Conservation (phyloP, 2,113 vertebrate species). For the Rhinichthys klamathensis region DNA sequence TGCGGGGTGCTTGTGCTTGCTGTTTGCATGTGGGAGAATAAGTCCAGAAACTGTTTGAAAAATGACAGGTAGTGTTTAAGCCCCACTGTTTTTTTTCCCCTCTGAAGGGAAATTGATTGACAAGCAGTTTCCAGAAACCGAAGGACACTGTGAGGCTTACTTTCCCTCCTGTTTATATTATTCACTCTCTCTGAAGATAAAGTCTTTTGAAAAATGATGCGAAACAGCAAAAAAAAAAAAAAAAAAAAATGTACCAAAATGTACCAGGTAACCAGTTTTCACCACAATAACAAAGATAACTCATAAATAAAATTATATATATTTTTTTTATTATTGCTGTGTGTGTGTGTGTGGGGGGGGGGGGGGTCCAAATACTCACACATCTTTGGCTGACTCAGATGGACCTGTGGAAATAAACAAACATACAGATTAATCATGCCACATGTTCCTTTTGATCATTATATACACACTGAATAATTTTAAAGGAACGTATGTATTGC, state of each 20-base stretch:
- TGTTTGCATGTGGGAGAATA: neutral
- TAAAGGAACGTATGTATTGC: neutral
- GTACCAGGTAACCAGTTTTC: neutral
- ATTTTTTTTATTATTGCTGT: too few relatives aligned
- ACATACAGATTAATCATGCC: neutral
- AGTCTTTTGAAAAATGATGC: neutral
- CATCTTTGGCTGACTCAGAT: conserved; percentile 35
- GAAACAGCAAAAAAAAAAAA: too few relatives aligned
- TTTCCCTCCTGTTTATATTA: neutral
- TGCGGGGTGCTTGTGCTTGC: neutral
- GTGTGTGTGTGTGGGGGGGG: too few relatives aligned
- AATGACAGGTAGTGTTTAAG: conserved; percentile 29
- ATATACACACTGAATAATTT: neutral
- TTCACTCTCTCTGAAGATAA: neutral
- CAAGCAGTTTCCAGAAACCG: conserved; percentile 32
- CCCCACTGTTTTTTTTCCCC: neutral
- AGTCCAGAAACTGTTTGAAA: conserved; percentile 47
- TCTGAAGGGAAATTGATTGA: conserved; percentile 37
- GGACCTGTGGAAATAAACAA: conserved; percentile 37
- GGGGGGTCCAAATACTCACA: conserved; percentile 55
- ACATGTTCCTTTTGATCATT: neutral
- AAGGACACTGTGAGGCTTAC: conserved; percentile 9
- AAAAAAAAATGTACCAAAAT: neutral
- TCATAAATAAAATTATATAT: too few relatives aligned
- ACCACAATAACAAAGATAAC: neutral